Conservation (phyloP, 2,888 invertebrate genomes). For the Lingula anatina region DNA sequence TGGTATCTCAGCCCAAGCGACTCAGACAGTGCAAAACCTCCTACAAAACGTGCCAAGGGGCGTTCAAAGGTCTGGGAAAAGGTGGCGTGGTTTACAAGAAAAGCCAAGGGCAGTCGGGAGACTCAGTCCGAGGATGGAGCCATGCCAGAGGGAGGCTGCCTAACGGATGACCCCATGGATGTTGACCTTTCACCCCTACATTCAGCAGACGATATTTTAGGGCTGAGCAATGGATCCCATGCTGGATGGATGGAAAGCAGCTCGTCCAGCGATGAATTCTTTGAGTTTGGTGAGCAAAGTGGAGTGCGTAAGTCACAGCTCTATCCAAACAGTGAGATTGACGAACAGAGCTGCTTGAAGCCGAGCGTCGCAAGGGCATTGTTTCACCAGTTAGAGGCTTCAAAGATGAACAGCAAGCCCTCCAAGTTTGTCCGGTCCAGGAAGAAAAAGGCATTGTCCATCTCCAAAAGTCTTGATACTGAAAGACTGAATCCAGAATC, state of each 20-base stretch:
- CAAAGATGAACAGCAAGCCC: background rate
- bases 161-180: too few relatives aligned
- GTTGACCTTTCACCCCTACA: too few relatives aligned
- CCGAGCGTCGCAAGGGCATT: background rate
- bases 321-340: slow-evolving; percentile 3
- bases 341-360: slow-evolving; percentile 1
- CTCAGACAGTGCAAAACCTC: background rate
- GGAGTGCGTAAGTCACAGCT: background rate
- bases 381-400: slow-evolving; percentile 2
- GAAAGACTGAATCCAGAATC: too few relatives aligned
- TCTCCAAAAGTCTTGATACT: too few relatives aligned
- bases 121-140: background rate
- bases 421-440: too few relatives aligned
- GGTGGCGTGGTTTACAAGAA: background rate
- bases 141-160: too few relatives aligned
- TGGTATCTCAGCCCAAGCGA: too few relatives aligned
- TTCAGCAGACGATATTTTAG: too few relatives aligned
- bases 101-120: background rate
- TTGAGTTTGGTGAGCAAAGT: too few relatives aligned
- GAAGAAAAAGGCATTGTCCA: too few relatives aligned
- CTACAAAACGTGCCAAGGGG: background rate
- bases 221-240: too few relatives aligned
- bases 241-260: background rate
- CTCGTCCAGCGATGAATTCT: background rate
- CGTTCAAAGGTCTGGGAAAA: background rate